Conservation (phyloP, 2,113 vertebrate species). For the Conger conger region DNA sequence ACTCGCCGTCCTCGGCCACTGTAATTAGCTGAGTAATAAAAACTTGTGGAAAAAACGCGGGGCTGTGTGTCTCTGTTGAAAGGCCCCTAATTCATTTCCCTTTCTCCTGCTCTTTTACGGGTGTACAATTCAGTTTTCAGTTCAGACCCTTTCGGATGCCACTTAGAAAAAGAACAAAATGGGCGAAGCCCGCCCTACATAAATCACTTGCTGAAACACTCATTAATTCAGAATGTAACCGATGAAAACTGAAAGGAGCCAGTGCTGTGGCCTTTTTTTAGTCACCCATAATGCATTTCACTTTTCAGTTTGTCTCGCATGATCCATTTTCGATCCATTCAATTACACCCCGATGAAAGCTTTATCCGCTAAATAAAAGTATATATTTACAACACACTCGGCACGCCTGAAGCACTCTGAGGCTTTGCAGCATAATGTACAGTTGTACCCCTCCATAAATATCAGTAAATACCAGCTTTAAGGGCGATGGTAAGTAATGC, state of each 20-base stretch:
- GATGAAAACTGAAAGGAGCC: not conserved
- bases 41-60: not conserved
- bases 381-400: not conserved
- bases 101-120: not conserved
- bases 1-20: not conserved
- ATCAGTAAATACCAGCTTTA: not conserved
- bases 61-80: not conserved
- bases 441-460: not conserved
- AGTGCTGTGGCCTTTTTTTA: not conserved
- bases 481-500: not conserved
- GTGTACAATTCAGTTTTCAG: not conserved
- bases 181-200: not conserved
- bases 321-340: not conserved
- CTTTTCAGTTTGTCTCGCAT: not conserved
- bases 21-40: not conserved
- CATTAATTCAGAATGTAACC: not conserved
- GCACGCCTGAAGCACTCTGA: not conserved
- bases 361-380: not conserved
- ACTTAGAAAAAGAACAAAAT: not conserved
- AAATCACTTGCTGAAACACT: not conserved
- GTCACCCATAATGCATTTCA: slow-evolving; percentile 18
- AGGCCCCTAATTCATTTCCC: not conserved
- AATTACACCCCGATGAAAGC: not conserved
- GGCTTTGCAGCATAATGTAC: not conserved
- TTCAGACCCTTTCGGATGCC: not conserved